Base-by-base conservation (phyloP, 2,888 invertebrate species). In the Amiota communis region DNA sequence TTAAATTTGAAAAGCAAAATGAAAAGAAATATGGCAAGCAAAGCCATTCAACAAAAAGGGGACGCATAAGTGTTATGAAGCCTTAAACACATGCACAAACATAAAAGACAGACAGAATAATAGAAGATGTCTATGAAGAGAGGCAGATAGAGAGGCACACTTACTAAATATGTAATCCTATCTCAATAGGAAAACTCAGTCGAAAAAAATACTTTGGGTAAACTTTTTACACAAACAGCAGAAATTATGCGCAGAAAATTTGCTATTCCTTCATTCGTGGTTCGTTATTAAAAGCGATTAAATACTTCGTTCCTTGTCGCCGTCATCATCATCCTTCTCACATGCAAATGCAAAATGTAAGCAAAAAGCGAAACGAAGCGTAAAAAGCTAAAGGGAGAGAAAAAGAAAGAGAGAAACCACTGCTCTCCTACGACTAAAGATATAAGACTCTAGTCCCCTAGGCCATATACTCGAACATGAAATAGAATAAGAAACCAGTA, bases 261-360 rank as follows among this genome's bases (percentile, higher is more conserved):
- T 68, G 67, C 67, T 36, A 15, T 51, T 36, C 36, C 36, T 36
- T 36, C 20, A 59, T 8, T 20, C 11, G 59, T 20, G 1, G 11
- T 20, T 80, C 77, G 78, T 77, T 75, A 78, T 81, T 77, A 79
- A 84, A 82, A 83, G 82, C 81, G 79, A 77, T 83, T 81, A 79
- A 85, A 80, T 78, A 78, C 82, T 84, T 87, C 86, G 81, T 84
- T 80, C 78, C 2, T 23, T 23, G 79, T 36, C 36, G 36, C 6
- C 36, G 36, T 36, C 36, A 6, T 36, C 36, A 36, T 36, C 36
- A 36, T 36, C 6, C 36, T 36, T 36, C 36, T 36, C 75, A 79
- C 80, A 81, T 77, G 78, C 76, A 79, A 75, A 75, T 76, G 77
- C 76, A 73, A 77, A 76, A 68, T 71, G 75, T 73, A 75, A 73